phyloP scores from a whole-genome alignment of 2,888 invertebrate species.

The Drosophila putrida region DNA sequence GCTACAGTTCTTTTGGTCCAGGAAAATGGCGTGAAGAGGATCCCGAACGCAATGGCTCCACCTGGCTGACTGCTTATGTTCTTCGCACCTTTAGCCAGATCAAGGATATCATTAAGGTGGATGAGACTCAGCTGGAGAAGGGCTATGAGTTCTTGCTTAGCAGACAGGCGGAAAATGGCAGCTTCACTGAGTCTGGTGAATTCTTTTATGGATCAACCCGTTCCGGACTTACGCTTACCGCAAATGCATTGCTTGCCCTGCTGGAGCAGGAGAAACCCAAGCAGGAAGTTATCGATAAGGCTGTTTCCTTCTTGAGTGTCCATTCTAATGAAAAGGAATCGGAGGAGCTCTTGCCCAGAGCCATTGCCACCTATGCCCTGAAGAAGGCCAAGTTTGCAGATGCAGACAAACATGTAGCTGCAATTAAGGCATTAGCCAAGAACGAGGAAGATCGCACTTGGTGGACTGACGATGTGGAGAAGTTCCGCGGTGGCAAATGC shows the following conservation, averaged over 20 bases:
- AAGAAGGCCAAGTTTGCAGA: conserved; percentile 90
- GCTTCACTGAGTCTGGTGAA: conserved; percentile 91
- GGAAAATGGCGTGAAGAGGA: conserved; percentile 85
- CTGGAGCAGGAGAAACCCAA: conserved; percentile 87
- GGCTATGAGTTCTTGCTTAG: conserved; percentile 90
- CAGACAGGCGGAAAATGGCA: conserved; percentile 90
- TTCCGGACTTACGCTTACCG: conserved; percentile 90
- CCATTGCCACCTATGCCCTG: conserved; percentile 91
- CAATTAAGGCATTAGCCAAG: conserved; percentile 87
- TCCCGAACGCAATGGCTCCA: conserved; percentile 87
- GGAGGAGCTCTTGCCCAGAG: conserved; percentile 90
- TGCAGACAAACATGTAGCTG: conserved; percentile 85
- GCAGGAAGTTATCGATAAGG: conserved; percentile 90
- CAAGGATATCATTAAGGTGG: conserved; percentile 89
- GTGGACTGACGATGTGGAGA: conserved; percentile 90
- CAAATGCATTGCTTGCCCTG: conserved; percentile 91
- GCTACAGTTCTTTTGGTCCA: conserved; percentile 93
- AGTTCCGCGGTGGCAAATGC: conserved; percentile 71
- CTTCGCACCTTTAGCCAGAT: conserved; percentile 91
- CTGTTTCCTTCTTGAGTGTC: conserved; percentile 90
- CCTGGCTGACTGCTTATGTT: conserved; percentile 94
- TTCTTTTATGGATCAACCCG: conserved; percentile 89
- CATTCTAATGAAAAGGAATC: conserved; percentile 87
- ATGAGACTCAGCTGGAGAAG: conserved; percentile 88
- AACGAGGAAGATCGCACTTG: conserved; percentile 89